Percentiles rank a stretch among this genome's conserved stretches.
These are phyloP conservation scores for Nannobrachium achirus DNA, from an alignment of 2,113 vertebrate species.

Conservation along the genomic window DNA sequence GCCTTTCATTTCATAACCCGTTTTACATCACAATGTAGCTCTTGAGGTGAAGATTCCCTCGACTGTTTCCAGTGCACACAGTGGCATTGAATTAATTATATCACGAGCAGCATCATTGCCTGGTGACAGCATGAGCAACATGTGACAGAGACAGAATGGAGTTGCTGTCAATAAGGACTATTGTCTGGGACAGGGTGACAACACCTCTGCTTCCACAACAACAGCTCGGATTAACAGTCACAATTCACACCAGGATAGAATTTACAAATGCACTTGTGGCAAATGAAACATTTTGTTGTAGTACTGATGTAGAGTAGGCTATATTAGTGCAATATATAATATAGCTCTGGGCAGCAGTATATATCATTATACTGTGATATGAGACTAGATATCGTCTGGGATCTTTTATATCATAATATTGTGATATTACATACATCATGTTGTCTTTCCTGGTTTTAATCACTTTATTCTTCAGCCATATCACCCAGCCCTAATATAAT, in stretches of 20 bases:
- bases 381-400: too few relatives aligned
- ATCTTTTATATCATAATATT: too few relatives aligned
- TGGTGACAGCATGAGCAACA: slow-evolving; percentile 49
- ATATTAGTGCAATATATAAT: too few relatives aligned
- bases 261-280: neutral
- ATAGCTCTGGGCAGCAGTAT: too few relatives aligned
- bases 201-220: slow-evolving; percentile 32
- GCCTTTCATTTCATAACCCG: too few relatives aligned
- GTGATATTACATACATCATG: too few relatives aligned
- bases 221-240: slow-evolving; percentile 12
- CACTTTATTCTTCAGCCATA: too few relatives aligned
- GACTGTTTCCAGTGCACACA: neutral
- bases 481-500: too few relatives aligned
- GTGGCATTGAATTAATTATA: slow-evolving; percentile 15
- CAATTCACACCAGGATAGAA: slow-evolving; percentile 5
- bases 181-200: slow-evolving; percentile 62
- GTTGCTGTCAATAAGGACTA: slow-evolving; percentile 52
- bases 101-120: slow-evolving; percentile 44
- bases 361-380: too few relatives aligned
- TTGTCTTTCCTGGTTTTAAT: too few relatives aligned
- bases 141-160: slow-evolving; percentile 61
- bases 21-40: neutral
- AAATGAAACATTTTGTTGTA: neutral
- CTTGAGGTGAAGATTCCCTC: neutral
- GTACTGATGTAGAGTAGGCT: neutral